phyloP scores from a whole-genome alignment of 2,797 vertebrate species.

The Xerus rutilus region DNA sequence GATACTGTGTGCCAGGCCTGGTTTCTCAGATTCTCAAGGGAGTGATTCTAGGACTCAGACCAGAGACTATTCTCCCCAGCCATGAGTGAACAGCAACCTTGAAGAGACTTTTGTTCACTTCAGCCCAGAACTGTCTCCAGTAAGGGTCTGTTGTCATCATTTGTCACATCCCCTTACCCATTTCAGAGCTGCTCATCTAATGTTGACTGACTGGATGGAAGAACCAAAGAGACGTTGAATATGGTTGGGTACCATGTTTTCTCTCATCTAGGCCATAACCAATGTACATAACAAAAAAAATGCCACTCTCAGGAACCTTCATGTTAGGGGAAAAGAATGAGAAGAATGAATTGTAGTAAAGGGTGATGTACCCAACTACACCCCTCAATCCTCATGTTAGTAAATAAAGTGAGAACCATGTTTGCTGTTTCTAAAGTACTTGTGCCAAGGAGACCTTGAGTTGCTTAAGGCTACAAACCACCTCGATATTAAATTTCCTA shows the following conservation, averaged over 20 bases:
- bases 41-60: neutral
- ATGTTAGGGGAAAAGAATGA: neutral
- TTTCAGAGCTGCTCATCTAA: neutral
- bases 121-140: neutral
- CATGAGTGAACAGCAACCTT: neutral
- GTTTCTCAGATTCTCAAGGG: neutral
- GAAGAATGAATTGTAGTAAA: neutral
- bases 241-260: neutral
- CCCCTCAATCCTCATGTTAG: neutral
- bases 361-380: neutral
- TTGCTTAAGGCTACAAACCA: conserved; percentile 2
- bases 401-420: neutral
- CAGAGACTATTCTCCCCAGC: neutral
- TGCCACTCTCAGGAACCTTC: neutral
- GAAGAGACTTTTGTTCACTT: neutral
- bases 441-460: neutral
- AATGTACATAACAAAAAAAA: neutral
- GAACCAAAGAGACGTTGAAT: neutral
- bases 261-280: neutral
- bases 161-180: neutral
- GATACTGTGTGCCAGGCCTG: neutral
- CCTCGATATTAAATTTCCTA: conserved; percentile 16
- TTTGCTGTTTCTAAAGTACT: neutral
- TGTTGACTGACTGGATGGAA: neutral
- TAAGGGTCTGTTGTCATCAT: neutral